Evolutionary conservation across 2,888 invertebrate genomes (phyloP).

Genomic region (Eustalomyia histrio): DNA sequence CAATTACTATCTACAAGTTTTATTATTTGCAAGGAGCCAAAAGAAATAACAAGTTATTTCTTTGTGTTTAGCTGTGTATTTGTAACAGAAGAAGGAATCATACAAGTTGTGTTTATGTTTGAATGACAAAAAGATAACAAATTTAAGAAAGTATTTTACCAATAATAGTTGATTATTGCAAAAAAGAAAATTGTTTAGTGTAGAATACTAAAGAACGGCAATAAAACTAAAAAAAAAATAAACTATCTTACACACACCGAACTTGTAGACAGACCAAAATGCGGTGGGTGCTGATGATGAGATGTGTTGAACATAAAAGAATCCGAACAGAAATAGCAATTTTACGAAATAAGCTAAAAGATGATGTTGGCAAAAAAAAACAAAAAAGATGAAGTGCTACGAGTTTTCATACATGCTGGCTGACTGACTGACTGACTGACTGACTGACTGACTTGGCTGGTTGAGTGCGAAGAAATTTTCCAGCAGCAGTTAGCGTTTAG

Average conservation of each 20-base stretch:
- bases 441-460: conserved; percentile 31
- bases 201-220: no score
- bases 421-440: conserved; percentile 25
- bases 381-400: conserved; percentile 47
- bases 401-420: conserved; percentile 43
- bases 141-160: background rate
- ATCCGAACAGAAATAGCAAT: conserved; percentile 32
- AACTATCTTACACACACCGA: conserved; percentile 13
- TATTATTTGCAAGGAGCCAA: background rate
- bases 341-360: conserved; percentile 34
- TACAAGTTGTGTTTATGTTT: conserved; percentile 59
- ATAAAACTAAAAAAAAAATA: conserved; percentile 2
- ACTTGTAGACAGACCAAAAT: conserved; percentile 6
- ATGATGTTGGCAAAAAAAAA: conserved; percentile 45
- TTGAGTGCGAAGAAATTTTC: conserved; percentile 45
- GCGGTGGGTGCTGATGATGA: conserved; percentile 31
- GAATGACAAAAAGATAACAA: background rate
- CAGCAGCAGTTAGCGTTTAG: conserved; percentile 60
- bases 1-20: conserved; percentile 1
- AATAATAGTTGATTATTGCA: background rate
- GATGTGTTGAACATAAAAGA: conserved; percentile 41
- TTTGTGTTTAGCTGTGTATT: background rate
- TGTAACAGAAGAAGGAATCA: conserved; percentile 15
- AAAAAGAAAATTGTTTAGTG: no score
- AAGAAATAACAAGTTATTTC: background rate